Evolutionary conservation across 1,140 invertebrate species (phyloP).

Genomic region (Cotesia vestalis): DNA sequence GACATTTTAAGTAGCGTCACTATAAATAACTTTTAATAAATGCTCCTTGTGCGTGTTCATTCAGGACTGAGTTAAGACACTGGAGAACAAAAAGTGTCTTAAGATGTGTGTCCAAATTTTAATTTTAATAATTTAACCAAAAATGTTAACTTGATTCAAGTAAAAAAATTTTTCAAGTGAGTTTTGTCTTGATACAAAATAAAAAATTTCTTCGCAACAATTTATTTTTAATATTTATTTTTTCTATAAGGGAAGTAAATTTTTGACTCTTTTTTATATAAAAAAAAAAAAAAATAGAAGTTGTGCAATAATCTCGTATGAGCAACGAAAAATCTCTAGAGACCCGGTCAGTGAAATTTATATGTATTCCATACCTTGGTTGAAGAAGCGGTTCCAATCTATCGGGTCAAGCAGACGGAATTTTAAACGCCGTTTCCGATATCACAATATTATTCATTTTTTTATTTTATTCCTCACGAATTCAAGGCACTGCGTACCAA

Average conservation of each 20-base stretch:
- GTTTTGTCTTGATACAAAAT: too few relatives aligned
- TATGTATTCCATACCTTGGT: constrained; percentile 63
- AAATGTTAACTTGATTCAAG: too few relatives aligned
- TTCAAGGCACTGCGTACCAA: background rate
- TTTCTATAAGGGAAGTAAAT: too few relatives aligned
- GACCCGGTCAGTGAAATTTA: constrained; percentile 61
- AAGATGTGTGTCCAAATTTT: constrained; percentile 11
- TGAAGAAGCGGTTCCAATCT: constrained; percentile 53
- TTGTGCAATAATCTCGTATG: constrained; percentile 28
- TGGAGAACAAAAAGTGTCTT: constrained; percentile 10
- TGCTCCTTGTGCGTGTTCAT: background rate
- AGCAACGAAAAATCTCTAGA: constrained; percentile 50
- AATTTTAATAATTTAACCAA: too few relatives aligned
- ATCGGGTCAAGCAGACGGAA: constrained; percentile 67
- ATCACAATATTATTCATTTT: constrained; percentile 21
- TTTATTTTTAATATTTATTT: too few relatives aligned
- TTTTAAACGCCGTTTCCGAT: constrained; percentile 58
- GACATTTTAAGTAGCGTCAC: too few relatives aligned
- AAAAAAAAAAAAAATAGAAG: constrained; percentile 9
- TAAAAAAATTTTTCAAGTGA: too few relatives aligned
- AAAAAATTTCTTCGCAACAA: too few relatives aligned
- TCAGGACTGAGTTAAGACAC: background rate
- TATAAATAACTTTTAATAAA: too few relatives aligned
- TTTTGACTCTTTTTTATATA: too few relatives aligned
- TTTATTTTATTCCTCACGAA: constrained; percentile 26